Conservation (phyloP, 1,140 invertebrate genomes). For the Pseudomyrmex pallidus region DNA sequence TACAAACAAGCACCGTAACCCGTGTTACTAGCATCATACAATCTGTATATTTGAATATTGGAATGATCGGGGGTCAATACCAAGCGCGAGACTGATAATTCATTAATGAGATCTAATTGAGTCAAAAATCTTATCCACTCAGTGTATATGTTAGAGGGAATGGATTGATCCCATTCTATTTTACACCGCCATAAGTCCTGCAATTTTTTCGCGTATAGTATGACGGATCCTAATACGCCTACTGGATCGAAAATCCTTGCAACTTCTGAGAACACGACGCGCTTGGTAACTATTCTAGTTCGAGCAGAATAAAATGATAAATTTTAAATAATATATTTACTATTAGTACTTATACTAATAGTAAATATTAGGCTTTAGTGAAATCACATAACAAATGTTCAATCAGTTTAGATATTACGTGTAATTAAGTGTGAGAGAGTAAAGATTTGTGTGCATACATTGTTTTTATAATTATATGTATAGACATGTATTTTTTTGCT, state of each 20-base stretch:
- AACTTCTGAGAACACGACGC: neutral
- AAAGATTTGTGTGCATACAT: no score
- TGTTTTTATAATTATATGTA: no score
- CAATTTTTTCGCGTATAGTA: neutral
- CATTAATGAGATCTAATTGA: neutral
- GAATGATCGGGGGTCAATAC: neutral
- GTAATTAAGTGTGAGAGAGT: no score
- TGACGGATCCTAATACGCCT: neutral
- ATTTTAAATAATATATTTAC: no score
- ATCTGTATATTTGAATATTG: neutral
- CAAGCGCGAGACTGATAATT: neutral
- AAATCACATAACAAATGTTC: no score
- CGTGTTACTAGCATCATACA: neutral
- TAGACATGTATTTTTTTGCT: no score
- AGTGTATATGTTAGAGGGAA: neutral
- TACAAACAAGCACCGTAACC: neutral
- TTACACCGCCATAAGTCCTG: neutral
- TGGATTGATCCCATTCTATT: neutral
- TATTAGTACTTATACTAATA: no score
- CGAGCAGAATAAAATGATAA: no score
- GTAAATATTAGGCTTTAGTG: no score
- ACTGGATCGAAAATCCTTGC: neutral
- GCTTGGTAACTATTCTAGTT: neutral
- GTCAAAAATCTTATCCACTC: neutral
- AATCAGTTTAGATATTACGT: no score